Percentiles rank a stretch among this genome's conserved stretches.
phyloP scores from a whole-genome alignment of 2,888 invertebrate species.

The Cheilosia scutellata region DNA sequence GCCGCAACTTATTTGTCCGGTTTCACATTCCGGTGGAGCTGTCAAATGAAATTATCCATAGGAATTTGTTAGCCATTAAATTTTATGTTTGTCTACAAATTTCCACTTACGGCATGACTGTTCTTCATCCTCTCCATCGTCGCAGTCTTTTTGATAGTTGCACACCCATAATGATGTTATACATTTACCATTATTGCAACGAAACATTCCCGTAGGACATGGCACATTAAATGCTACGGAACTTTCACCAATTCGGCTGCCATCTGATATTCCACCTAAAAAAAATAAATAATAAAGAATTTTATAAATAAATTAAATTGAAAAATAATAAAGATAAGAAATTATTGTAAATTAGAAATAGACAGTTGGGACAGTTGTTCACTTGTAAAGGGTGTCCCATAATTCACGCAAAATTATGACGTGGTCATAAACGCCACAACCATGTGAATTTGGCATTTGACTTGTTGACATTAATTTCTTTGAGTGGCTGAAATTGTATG shows the following conservation, averaged over 20 bases:
- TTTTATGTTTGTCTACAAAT: background rate
- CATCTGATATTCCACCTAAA: slow-evolving; percentile 76
- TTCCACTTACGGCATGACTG: slow-evolving; percentile 94
- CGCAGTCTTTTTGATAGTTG: slow-evolving; percentile 97
- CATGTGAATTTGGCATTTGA: too few species aligned
- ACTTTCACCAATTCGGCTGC: slow-evolving; percentile 79
- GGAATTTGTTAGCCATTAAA: background rate
- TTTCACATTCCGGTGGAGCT: slow-evolving; percentile 98
- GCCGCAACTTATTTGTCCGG: slow-evolving; percentile 95
- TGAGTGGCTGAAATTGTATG: too few species aligned
- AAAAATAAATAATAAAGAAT: background rate
- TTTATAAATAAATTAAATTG: background rate
- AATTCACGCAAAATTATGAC: too few species aligned
- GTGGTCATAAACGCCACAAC: too few species aligned
- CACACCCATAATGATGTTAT: slow-evolving; percentile 94
- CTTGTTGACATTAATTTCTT: too few species aligned
- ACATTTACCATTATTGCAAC: slow-evolving; percentile 94
- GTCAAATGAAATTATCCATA: slow-evolving; percentile 76
- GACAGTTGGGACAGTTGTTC: too few species aligned
- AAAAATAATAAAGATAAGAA: background rate
- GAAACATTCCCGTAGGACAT: slow-evolving; percentile 92
- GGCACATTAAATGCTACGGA: slow-evolving; percentile 81
- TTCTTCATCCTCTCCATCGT: slow-evolving; percentile 95
- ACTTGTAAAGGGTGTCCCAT: too few species aligned
- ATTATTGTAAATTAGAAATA: background rate